Percentiles rank a stretch among this genome's conserved stretches.
These are phyloP conservation scores for Eucera pruinosa DNA, from an alignment of 2,888 invertebrate species.

Conservation along the genomic window DNA sequence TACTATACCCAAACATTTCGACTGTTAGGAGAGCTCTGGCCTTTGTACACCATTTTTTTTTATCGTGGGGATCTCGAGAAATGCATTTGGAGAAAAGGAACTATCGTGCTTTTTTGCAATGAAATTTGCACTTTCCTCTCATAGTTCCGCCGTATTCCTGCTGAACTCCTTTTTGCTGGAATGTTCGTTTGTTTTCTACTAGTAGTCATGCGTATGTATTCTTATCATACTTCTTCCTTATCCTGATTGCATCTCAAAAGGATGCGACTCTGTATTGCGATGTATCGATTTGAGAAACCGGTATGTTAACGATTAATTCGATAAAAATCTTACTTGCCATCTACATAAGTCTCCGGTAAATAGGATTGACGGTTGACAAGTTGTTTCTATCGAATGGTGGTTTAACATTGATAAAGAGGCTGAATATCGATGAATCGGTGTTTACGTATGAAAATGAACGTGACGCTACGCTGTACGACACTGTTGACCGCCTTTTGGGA, in stretches of 20 bases:
- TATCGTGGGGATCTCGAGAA: not conserved
- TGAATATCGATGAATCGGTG: constrained; percentile 12
- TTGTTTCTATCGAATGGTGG: constrained; percentile 34
- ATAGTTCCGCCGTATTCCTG: not conserved
- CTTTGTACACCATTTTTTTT: no score
- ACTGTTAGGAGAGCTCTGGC: no score
- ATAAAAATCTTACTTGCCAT: constrained; percentile 51
- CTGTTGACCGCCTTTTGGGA: not conserved
- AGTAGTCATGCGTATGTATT: not conserved
- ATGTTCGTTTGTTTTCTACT: not conserved
- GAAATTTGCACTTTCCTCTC: constrained; percentile 14
- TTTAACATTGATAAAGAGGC: constrained; percentile 19
- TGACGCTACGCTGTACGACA: not conserved
- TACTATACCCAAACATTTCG: no score
- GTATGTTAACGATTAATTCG: constrained; percentile 51
- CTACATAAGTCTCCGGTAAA: constrained; percentile 44
- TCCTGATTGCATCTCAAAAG: not conserved
- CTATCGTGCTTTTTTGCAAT: constrained; percentile 6
- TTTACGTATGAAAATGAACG: constrained; percentile 27
- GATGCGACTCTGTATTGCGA: not conserved
- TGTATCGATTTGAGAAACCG: constrained; percentile 15
- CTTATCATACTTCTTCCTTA: no score
- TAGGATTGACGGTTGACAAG: constrained; percentile 43
- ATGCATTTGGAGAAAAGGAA: not conserved
- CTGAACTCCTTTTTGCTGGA: not conserved